A percentile compares a stretch with the other conserved stretches of the same genome.
phyloP scores from a whole-genome alignment of 2,888 invertebrate species.

The Ceraclea dissimilis region DNA sequence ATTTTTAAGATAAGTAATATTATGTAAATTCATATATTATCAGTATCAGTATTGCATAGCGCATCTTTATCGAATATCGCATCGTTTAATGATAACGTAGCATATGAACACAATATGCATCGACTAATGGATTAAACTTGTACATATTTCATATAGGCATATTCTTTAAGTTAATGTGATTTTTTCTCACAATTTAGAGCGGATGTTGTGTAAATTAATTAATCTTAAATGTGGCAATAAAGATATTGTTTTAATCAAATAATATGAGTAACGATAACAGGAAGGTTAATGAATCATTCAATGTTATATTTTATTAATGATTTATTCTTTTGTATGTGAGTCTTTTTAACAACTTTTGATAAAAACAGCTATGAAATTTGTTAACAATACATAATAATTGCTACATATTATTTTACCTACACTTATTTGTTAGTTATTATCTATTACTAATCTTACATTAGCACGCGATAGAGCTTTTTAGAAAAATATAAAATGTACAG shows the following conservation, averaged over 20 bases:
- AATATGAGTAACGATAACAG: conserved; percentile 1
- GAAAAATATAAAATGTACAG: too few species aligned
- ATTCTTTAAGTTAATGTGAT: conserved; percentile 13
- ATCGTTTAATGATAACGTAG: background rate
- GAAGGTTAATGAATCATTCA: conserved; percentile 1
- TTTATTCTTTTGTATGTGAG: too few species aligned
- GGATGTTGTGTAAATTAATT: conserved; percentile 17
- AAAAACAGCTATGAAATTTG: too few species aligned
- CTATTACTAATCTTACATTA: too few species aligned
- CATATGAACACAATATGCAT: background rate
- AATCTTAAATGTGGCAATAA: conserved; percentile 5
- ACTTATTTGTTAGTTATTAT: too few species aligned
- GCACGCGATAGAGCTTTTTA: too few species aligned
- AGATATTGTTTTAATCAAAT: conserved; percentile 3
- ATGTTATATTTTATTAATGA: background rate
- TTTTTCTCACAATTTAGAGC: conserved; percentile 17
- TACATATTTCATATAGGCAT: conserved; percentile 10
- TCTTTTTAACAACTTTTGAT: too few species aligned
- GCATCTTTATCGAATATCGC: background rate
- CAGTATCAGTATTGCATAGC: background rate
- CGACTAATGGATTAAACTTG: conserved; percentile 18
- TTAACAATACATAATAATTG: too few species aligned
- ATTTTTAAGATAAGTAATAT: too few species aligned
- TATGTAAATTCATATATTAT: too few species aligned
- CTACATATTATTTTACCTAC: too few species aligned